Evolutionary conservation across 2,797 vertebrate species (phyloP).

Genomic region (Psittacula echo): DNA sequence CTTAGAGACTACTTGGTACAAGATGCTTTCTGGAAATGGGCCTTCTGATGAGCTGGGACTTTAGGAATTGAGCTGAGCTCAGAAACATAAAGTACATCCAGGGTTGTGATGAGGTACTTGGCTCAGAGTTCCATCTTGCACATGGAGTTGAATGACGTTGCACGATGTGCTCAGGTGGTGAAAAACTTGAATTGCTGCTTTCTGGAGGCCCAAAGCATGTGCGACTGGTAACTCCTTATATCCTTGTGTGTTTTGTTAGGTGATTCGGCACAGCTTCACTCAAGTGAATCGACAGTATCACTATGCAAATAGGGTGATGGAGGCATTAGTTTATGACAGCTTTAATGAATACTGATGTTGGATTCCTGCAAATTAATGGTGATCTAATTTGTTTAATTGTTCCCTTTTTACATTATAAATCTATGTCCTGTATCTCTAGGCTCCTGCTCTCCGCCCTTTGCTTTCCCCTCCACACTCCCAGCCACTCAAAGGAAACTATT

Average conservation of each 20-base stretch:
- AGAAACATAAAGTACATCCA: neutral
- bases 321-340: neutral
- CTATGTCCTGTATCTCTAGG: neutral
- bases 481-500: neutral
- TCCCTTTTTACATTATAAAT: neutral
- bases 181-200: neutral
- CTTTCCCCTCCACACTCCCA: neutral
- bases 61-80: neutral
- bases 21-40: neutral
- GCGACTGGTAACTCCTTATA: fast-evolving
- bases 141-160: fast-evolving
- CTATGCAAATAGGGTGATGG: neutral
- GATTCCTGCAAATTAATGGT: neutral
- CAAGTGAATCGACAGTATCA: neutral
- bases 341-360: neutral
- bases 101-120: neutral
- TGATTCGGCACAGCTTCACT: neutral
- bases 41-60: neutral
- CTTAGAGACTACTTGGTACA: neutral
- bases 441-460: neutral
- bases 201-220: neutral
- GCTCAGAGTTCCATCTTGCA: fast-evolving
- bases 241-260: neutral
- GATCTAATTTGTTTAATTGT: neutral
- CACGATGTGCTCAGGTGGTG: fast-evolving